phyloP scores from a whole-genome alignment of 2,797 vertebrate genomes.

The Yasuhikotakia modesta region DNA sequence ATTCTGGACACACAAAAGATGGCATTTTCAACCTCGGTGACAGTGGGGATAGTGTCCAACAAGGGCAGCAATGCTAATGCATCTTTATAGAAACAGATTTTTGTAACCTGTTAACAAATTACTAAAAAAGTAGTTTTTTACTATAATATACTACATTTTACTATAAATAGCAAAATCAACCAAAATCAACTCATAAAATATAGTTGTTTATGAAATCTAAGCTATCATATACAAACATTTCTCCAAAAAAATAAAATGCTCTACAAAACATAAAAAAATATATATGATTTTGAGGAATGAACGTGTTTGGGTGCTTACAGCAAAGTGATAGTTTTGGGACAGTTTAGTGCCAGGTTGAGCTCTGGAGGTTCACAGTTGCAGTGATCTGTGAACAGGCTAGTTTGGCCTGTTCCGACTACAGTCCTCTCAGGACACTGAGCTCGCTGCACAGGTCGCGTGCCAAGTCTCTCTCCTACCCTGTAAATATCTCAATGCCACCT shows the following conservation, averaged over 20 bases:
- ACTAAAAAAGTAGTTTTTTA: too few species aligned
- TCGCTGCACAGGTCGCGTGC: slow-evolving; percentile 68
- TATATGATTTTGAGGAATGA: background rate
- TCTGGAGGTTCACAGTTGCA: slow-evolving; percentile 74
- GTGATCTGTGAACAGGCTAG: slow-evolving; percentile 78
- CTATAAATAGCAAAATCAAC: too few species aligned
- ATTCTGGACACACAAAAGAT: slow-evolving; percentile 25
- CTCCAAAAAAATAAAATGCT: background rate
- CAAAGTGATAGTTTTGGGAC: slow-evolving; percentile 50
- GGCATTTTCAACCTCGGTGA: slow-evolving; percentile 36
- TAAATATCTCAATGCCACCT: slow-evolving; percentile 35
- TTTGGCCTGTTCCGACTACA: slow-evolving; percentile 66
- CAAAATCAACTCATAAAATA: too few species aligned
- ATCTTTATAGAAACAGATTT: slow-evolving; percentile 27
- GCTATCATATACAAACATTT: background rate
- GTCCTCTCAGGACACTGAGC: slow-evolving; percentile 62
- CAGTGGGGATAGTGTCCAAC: slow-evolving; percentile 36
- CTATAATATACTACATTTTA: too few species aligned
- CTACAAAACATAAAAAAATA: background rate
- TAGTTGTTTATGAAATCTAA: too few species aligned
- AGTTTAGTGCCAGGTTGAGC: slow-evolving; percentile 68
- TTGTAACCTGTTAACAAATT: background rate
- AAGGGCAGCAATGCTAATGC: slow-evolving; percentile 17
- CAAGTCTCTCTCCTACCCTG: slow-evolving; percentile 66
- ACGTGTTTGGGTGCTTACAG: slow-evolving; percentile 47